Conservation (phyloP, 2,888 invertebrate genomes). For the Hyposoter didymator region DNA sequence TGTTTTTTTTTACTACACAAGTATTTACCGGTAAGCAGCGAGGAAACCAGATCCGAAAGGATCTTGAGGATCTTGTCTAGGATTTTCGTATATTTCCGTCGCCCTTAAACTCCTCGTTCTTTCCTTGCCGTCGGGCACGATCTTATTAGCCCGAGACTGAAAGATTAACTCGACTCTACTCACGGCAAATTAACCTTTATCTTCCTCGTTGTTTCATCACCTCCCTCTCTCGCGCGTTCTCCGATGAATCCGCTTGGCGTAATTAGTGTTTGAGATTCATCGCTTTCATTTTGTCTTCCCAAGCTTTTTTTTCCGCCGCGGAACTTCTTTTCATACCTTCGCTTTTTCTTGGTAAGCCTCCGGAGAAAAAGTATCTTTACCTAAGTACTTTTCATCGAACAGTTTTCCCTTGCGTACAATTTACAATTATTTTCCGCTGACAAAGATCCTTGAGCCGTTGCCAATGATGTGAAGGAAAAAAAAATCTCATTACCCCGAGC, state of each 20-base stretch:
- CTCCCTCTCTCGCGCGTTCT: slow-evolving; percentile 25
- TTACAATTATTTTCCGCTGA: slow-evolving; percentile 11
- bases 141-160: slow-evolving; percentile 56
- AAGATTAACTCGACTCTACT: slow-evolving; percentile 55
- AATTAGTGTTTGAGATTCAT: slow-evolving; percentile 59
- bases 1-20: neutral
- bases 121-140: slow-evolving; percentile 30
- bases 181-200: slow-evolving; percentile 54
- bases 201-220: slow-evolving; percentile 47
- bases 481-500: slow-evolving; percentile 1
- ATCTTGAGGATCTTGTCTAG: slow-evolving; percentile 30
- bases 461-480: neutral
- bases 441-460: neutral
- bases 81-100: slow-evolving; percentile 54
- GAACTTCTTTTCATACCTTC: neutral
- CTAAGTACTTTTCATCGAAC: slow-evolving; percentile 7
- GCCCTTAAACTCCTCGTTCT: slow-evolving; percentile 22
- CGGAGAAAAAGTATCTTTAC: neutral
- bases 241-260: slow-evolving; percentile 34
- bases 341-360: slow-evolving; percentile 19
- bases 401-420: slow-evolving; percentile 6
- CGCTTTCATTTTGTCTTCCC: slow-evolving; percentile 43
- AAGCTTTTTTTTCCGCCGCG: neutral
- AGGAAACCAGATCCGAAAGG: slow-evolving; percentile 23
- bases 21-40: slow-evolving; percentile 33